phyloP scores from a whole-genome alignment of 2,797 vertebrate species.

The Steatocranus sp. region DNA sequence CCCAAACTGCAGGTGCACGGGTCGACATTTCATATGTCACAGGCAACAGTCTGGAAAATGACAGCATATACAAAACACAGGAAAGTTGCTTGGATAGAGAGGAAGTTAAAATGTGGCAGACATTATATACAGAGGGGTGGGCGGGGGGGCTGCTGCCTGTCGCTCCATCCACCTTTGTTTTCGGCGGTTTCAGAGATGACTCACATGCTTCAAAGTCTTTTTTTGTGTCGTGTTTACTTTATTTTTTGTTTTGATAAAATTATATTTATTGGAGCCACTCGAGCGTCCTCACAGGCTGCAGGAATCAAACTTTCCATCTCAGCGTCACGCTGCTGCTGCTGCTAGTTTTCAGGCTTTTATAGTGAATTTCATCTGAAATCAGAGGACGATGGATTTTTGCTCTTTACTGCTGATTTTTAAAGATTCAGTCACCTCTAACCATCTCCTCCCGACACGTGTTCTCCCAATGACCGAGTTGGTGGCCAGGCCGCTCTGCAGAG shows the following conservation, averaged over 20 bases:
- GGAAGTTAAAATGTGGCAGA: slow-evolving; percentile 40
- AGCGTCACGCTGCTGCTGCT: not conserved
- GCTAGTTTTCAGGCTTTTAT: not conserved
- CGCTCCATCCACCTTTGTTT: not conserved
- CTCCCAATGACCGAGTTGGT: rapidly evolving
- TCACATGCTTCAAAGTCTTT: slow-evolving; percentile 22
- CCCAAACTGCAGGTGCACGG: slow-evolving; percentile 49
- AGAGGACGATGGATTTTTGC: not conserved
- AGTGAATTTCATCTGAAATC: not conserved
- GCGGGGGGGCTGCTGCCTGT: not conserved
- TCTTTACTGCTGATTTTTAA: not conserved
- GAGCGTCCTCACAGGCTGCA: not conserved
- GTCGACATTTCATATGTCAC: slow-evolving; percentile 48
- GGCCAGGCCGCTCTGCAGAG: not conserved
- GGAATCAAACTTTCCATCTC: slow-evolving; percentile 18
- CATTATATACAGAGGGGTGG: slow-evolving; percentile 11
- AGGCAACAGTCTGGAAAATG: slow-evolving; percentile 44
- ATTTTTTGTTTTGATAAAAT: slow-evolving; percentile 30
- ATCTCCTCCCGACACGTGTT: rapidly evolving
- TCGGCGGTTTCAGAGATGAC: slow-evolving; percentile 5
- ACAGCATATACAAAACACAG: slow-evolving; percentile 52
- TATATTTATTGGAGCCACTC: slow-evolving; percentile 18
- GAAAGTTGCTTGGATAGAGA: slow-evolving; percentile 46
- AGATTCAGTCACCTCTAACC: not conserved
- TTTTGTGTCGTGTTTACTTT: slow-evolving; percentile 27